Evolutionary conservation across 2,113 vertebrate species (phyloP), one percentile per base, ranked within the genome.

Genomic region (Craseonycteris thonglongyai): DNA sequence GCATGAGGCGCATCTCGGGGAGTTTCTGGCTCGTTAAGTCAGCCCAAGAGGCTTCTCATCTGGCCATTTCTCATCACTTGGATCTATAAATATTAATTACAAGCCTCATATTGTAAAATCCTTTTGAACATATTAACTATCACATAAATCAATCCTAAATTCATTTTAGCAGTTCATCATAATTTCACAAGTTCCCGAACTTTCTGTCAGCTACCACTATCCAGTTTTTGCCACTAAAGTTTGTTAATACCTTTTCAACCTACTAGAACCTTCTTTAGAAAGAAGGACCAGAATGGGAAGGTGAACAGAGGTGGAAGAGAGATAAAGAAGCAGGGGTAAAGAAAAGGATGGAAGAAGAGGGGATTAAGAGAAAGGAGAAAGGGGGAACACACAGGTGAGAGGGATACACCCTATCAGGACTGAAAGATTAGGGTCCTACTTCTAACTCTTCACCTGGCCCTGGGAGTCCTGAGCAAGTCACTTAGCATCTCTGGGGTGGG

Each of bases 31-130:
- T 88, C 65, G 90, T 68, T 35, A 71, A 90, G 30, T 89, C 91
- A 92, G 68, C 82, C 93, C 93, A 95, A 79, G 24, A 94, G 94
- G 2, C 83, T 92, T 91, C 87, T 71, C 81, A 88, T 81, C 78
- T 95, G 88, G 86, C 90, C 95, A 94, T 97, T 97, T 94, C 96
- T 97, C 96, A 97, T 96, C 87, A 5, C 87, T 93, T 61, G 85
- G 94, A 90, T 85, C 96, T 93, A 97, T 97, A 97, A 97, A 97
- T 97, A 97, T 97, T 97, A 96, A 97, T 96, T 76, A 84, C n/a
- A 88, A 90, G 49, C 83, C 90, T 96, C 96, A 96, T 96, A 94
- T 97, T 94, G 97, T 96, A 97, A 97, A 97, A 81, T 30, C 35
- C 85, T 68, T 96, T 91, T 93, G 95, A 97, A 94, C 96, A 93